These are phyloP conservation scores for Acronicta psi DNA, from an alignment of 2,888 invertebrate species.

Conservation along the genomic window DNA sequence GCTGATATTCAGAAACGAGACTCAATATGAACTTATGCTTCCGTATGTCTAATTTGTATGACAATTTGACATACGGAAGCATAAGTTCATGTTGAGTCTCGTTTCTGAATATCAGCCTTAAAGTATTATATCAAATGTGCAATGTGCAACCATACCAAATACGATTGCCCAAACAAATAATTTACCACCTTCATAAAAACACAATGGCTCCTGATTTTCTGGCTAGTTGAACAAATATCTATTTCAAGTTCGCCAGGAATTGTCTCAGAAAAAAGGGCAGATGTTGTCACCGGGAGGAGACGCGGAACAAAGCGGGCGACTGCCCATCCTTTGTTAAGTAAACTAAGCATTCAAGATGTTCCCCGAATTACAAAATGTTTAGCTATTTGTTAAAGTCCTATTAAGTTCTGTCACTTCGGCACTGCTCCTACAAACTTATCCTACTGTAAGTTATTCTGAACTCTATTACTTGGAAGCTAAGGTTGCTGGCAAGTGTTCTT, in stretches of 20 bases:
- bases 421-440: slow-evolving; percentile 66
- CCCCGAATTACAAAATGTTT: slow-evolving; percentile 87
- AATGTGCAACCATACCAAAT: slow-evolving; percentile 69
- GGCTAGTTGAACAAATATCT: slow-evolving; percentile 87
- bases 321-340: slow-evolving; percentile 81
- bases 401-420: slow-evolving; percentile 85
- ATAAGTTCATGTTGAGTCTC: too few species aligned
- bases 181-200: slow-evolving; percentile 73
- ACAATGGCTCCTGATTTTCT: slow-evolving; percentile 86
- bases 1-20: too few species aligned
- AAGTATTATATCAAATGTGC: slow-evolving; percentile 68
- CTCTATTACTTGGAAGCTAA: slow-evolving; percentile 53
- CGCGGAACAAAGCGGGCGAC: slow-evolving; percentile 75
- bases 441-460: slow-evolving; percentile 43
- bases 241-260: slow-evolving; percentile 79
- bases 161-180: slow-evolving; percentile 71
- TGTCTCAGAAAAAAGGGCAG: slow-evolving; percentile 80
- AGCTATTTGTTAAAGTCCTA: slow-evolving; percentile 88
- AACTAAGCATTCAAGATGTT: slow-evolving; percentile 85
- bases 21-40: too few species aligned
- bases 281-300: slow-evolving; percentile 81
- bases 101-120: too few species aligned
- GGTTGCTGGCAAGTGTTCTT: slow-evolving; percentile 32
- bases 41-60: too few species aligned
- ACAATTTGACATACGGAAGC: too few species aligned